Evolutionary conservation across 2,113 vertebrate genomes (phyloP), one percentile per base, ranked within the genome.

Genomic region (Limanda limanda): DNA sequence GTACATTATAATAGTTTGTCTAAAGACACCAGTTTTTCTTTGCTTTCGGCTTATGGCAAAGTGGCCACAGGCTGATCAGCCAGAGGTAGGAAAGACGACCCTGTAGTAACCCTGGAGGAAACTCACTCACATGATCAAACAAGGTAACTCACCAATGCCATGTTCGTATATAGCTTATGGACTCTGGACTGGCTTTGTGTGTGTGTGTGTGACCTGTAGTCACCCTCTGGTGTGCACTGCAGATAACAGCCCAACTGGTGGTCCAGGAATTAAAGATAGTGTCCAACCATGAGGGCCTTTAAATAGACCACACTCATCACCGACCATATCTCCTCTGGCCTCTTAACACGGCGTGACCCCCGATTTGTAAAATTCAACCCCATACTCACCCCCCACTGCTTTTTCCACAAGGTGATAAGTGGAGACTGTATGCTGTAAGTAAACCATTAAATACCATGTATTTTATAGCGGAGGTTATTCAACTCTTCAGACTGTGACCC

Each of bases 231-330:
- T 61, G 76, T 61, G 64, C 20, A 57, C 27, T 68, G 64, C 24
- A 79, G 83, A 89, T 89, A 87, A 89, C 63, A 47, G 62, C 47
- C 62, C 23, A 51, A 83, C 60, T 8, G 6, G 27, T 68, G 52
- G 71, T 71, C 59, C 58, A 77, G 45, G 78, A 79, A 82, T 82
- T 79, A 76, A 69, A 89, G 85, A 85, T 87, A 81, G 75, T 70
- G 82, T 83, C 61, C 52, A 68, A 79, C 68, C 81, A 68, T 40
- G 54, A 80, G 57, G 67, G 37, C 71, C 76, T 82, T 82, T 84
- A 88, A 86, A 88, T 86, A 85, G 81, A 86, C 77, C 81, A 68
- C 80, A 74, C 79, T 85, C 77, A 86, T 86, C 82, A 76, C 74
- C 57, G 73, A 66, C 70, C 61, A 8, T 90, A 86, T 84, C 86